Conservation (phyloP, 2,797 vertebrate species). For the Labroides dimidiatus region DNA sequence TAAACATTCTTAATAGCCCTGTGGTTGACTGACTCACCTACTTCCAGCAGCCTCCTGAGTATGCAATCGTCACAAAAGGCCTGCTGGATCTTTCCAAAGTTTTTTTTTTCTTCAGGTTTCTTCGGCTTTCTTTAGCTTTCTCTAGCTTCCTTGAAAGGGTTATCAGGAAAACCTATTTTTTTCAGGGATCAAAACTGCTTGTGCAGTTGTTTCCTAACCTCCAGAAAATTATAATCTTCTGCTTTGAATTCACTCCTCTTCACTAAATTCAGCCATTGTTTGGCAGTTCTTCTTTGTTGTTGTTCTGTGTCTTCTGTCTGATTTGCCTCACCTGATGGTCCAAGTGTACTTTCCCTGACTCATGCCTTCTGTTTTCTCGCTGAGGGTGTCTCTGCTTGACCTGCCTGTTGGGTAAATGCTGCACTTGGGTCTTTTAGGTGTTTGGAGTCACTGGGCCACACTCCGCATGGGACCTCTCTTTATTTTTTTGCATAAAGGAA, state of each 20-base stretch:
- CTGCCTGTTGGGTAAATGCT: no score
- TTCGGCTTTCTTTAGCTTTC: slow-evolving; percentile 1
- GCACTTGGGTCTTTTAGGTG: no score
- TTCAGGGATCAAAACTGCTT: neutral
- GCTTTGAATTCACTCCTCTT: neutral
- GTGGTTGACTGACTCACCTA: slow-evolving; percentile 38
- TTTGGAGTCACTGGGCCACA: no score
- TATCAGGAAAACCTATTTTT: neutral
- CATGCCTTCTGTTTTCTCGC: no score
- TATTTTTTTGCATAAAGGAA: fast-evolving
- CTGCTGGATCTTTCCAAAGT: slow-evolving; percentile 42
- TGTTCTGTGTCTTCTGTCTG: no score
- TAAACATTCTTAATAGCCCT: fast-evolving
- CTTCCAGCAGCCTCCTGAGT: neutral
- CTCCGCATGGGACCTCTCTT: neutral
- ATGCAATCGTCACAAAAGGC: slow-evolving; percentile 42
- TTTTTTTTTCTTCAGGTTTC: no score
- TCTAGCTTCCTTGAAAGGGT: fast-evolving
- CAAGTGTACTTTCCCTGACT: no score
- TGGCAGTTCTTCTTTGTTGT: no score
- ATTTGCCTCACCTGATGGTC: no score
- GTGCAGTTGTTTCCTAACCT: neutral
- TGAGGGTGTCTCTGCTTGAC: no score
- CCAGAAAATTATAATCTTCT: fast-evolving
- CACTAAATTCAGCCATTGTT: fast-evolving